Evolutionary conservation across 2,888 invertebrate genomes (phyloP).

Genomic region (Leptopterna dolabrata): DNA sequence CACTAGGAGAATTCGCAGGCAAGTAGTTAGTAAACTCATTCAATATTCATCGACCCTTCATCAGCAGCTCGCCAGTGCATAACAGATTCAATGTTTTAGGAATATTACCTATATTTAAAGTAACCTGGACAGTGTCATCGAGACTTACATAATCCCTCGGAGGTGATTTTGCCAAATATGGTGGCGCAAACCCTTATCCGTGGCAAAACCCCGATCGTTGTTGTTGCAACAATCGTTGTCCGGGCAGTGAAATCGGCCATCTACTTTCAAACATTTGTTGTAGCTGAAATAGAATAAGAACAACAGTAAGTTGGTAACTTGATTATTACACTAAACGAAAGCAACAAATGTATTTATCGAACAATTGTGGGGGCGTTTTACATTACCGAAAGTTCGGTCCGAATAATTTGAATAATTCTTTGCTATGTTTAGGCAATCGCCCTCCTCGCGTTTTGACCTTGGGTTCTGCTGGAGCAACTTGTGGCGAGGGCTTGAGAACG

Average conservation of each 20-base stretch:
- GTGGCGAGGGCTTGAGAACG: not conserved
- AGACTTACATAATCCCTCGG: not conserved
- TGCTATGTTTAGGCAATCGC: not conserved
- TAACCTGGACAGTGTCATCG: too few species aligned
- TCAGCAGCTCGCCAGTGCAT: too few species aligned
- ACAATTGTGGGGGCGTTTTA: too few species aligned
- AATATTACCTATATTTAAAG: too few species aligned
- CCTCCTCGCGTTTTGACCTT: not conserved
- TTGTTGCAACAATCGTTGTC: not conserved
- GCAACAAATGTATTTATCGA: too few species aligned
- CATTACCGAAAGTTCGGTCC: not conserved
- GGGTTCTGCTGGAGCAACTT: not conserved
- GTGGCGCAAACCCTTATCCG: not conserved
- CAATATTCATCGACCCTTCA: too few species aligned
- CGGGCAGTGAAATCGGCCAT: conserved; percentile 32
- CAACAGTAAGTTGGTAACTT: too few species aligned
- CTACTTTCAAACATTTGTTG: conserved; percentile 4
- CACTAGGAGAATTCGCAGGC: too few species aligned
- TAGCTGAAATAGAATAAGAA: not conserved
- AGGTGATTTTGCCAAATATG: conserved; percentile 24
- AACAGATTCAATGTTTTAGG: too few species aligned
- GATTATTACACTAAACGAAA: too few species aligned
- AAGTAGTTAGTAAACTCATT: too few species aligned
- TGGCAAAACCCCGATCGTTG: conserved; percentile 19
- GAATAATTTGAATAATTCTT: not conserved